Evolutionary conservation across 2,113 vertebrate genomes (phyloP), one percentile per base, ranked within the genome.

Genomic region (Tylochromis polylepis): DNA sequence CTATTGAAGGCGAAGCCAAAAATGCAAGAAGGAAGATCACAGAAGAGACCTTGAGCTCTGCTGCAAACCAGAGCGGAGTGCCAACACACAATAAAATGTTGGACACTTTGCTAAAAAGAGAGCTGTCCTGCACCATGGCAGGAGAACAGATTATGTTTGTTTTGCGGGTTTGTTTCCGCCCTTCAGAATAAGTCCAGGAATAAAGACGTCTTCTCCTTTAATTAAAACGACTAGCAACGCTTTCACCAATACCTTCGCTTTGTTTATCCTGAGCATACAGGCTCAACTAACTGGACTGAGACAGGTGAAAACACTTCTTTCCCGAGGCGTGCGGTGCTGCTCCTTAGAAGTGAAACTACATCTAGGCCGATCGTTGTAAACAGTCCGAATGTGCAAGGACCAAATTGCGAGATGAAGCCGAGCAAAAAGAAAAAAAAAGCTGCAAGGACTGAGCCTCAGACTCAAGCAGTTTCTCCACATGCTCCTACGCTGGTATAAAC

Each of bases 21-120:
- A 86, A 79, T 75, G 81, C 22, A 84, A 84, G 53, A 79, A 83
- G 81, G 88, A 84, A 82, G 85, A 91, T 91, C 86, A 93, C 22
- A 90, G 46, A 56, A 78, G 59, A 65, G 84, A 88, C 72, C 51
- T 72, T 38, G 49, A 89, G 87, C 20, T 41, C 51, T n/a, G 67
- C 36, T 15, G 60, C 77, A 84, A 59, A 85, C 59, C 89, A 93
- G 62, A 86, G 75, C n/a, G 8, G 65, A 82, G 80, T 62, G 34
- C 58, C 31, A 9, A n/a, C 22, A 16, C 55, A 20, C 46, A 6
- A 34, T 86, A 87, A 90, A 90, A 88, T 8, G 18, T 41, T 65
- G 75, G 55, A 84, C 59, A 60, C 62, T 60, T 81, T 31, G 58
- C 55, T 49, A 53, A 77, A 77, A 31, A 18, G 27, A 31, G 16